phyloP scores from a whole-genome alignment of 2,113 vertebrate genomes.

The Neogobius melanostomus region DNA sequence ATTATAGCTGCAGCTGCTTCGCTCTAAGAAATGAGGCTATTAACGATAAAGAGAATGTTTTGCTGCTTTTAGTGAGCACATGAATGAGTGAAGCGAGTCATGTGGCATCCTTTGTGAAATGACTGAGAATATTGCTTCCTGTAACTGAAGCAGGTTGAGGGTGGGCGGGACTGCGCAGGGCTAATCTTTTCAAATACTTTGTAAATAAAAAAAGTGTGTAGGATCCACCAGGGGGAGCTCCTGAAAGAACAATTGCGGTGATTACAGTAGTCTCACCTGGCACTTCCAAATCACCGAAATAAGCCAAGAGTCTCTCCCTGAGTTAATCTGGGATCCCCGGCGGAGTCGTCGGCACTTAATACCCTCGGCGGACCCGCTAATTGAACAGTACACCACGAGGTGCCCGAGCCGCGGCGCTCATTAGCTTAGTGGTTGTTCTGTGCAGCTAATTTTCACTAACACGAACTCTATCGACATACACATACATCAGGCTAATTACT shows the following conservation, averaged over 20 bases:
- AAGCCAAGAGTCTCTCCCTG: background rate
- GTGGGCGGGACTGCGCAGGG: no score
- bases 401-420: background rate
- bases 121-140: no score
- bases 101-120: no score
- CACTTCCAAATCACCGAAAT: background rate
- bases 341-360: background rate
- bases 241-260: background rate
- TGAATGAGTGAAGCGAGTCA: no score
- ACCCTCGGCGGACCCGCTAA: background rate
- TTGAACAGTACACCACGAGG: background rate
- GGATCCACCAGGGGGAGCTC: no score
- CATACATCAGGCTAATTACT: background rate
- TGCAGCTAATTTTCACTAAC: background rate
- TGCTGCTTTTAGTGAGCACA: no score
- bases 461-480: background rate
- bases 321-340: background rate
- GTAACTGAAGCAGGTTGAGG: no score
- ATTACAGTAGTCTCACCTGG: background rate
- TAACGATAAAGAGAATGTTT: no score
- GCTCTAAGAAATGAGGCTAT: no score
- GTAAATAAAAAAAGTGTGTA: no score
- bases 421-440: background rate
- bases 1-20: no score
- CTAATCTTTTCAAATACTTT: no score